Conservation (phyloP, 1,140 invertebrate genomes). For the Propsilocerus akamusi region DNA sequence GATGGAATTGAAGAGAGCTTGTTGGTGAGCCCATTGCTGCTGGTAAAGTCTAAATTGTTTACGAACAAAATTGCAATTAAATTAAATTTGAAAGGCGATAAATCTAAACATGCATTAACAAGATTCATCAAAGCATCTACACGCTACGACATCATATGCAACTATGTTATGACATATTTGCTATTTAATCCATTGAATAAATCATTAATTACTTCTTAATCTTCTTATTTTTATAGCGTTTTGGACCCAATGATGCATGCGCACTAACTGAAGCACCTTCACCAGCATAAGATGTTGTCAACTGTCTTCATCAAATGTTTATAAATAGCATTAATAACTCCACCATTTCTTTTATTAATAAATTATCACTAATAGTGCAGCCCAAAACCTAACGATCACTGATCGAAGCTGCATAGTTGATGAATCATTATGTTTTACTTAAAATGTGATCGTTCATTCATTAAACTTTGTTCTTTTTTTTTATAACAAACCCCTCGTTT, state of each 20-base stretch:
- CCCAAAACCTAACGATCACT: too few species aligned
- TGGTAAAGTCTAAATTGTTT: slow-evolving; percentile 18
- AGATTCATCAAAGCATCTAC: not conserved
- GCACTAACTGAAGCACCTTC: not conserved
- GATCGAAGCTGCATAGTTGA: too few species aligned
- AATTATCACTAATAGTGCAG: not conserved
- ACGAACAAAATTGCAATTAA: too few species aligned
- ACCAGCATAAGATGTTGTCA: not conserved
- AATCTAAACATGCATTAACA: not conserved
- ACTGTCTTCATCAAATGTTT: not conserved
- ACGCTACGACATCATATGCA: not conserved
- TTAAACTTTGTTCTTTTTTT: not conserved
- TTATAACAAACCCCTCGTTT: too few species aligned
- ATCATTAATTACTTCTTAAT: not conserved
- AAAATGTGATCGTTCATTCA: too few species aligned
- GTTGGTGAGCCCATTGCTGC: slow-evolving; percentile 20
- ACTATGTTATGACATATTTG: not conserved
- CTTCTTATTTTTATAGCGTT: not conserved
- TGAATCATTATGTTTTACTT: too few species aligned
- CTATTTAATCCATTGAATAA: not conserved
- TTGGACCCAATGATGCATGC: not conserved
- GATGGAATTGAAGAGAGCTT: slow-evolving; percentile 14
- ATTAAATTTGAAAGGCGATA: not conserved
- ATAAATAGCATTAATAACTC: too few species aligned
- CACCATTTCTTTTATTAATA: not conserved